Evolutionary conservation across 1,140 invertebrate species (phyloP).

Genomic region (Aleiodes sp.): DNA sequence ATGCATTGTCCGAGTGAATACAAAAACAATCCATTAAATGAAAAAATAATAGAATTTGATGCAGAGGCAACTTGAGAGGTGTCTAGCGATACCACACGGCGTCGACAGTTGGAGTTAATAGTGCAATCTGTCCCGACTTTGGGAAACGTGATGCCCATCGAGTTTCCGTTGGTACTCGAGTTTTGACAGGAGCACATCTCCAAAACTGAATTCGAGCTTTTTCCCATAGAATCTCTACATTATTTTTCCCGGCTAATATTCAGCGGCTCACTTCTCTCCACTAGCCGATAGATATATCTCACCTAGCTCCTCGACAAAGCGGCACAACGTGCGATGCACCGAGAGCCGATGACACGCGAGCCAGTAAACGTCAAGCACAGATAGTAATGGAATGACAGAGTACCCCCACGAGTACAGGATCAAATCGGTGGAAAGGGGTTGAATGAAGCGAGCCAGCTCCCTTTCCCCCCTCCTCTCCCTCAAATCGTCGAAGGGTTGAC

Average conservation of each 20-base stretch:
- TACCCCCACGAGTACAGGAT: constrained; percentile 43
- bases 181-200: constrained; percentile 28
- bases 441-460: neutral
- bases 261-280: constrained; percentile 12
- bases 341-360: constrained; percentile 27
- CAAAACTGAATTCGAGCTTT: constrained; percentile 2
- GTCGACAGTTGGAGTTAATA: constrained; percentile 7
- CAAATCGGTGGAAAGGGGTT: constrained; percentile 30
- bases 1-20: neutral
- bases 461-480: neutral
- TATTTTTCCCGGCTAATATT: neutral
- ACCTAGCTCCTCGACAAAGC: constrained; percentile 29
- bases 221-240: neutral
- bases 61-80: neutral
- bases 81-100: neutral
- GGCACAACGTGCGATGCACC: constrained; percentile 14
- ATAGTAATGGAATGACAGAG: constrained; percentile 45
- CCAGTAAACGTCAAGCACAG: constrained; percentile 52
- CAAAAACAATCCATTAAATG: neutral
- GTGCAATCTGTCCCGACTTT: constrained; percentile 20
- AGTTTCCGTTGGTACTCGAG: constrained; percentile 1
- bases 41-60: neutral
- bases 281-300: constrained; percentile 16
- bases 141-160: constrained; percentile 23
- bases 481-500: constrained; percentile 7